These are phyloP conservation scores for Trisateles emortualis DNA, from an alignment of 2,888 invertebrate genomes.

Conservation along the genomic window DNA sequence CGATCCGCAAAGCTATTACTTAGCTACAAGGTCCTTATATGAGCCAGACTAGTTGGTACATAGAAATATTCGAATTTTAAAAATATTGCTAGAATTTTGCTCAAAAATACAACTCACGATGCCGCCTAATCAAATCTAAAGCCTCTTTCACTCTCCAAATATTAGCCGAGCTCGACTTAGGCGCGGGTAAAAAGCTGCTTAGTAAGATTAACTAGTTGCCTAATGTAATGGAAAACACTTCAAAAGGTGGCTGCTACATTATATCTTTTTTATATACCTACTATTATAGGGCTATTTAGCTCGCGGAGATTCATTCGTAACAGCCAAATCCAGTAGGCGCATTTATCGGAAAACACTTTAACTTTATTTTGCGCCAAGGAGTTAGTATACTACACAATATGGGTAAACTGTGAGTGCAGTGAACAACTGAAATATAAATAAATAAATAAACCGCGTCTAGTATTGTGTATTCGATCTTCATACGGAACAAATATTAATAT, in stretches of 20 bases:
- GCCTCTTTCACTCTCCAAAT: conserved; percentile 61
- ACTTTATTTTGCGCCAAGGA: conserved; percentile 21
- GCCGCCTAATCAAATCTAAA: conserved; percentile 60
- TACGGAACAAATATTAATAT: too few species aligned
- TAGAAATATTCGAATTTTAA: background rate
- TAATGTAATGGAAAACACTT: conserved; percentile 76
- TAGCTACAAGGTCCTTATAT: too few species aligned
- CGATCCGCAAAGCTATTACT: too few species aligned
- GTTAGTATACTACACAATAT: too few species aligned
- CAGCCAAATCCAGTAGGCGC: conserved; percentile 18
- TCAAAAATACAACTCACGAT: conserved; percentile 20
- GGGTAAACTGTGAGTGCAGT: too few species aligned
- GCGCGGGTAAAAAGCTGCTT: conserved; percentile 58
- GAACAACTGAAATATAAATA: too few species aligned
- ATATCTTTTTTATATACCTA: conserved; percentile 50
- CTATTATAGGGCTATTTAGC: conserved; percentile 48
- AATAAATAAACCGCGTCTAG: too few species aligned
- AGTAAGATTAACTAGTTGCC: conserved; percentile 70
- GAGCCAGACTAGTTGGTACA: background rate
- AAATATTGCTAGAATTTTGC: background rate
- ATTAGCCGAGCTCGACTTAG: conserved; percentile 54
- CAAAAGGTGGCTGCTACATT: conserved; percentile 61
- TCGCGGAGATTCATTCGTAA: conserved; percentile 47
- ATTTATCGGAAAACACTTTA: conserved; percentile 36
- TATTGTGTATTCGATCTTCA: too few species aligned